Evolutionary conservation across 1,140 invertebrate species (phyloP), one percentile per base, ranked within the genome.

Genomic region (Polypedilum vanderplanki): DNA sequence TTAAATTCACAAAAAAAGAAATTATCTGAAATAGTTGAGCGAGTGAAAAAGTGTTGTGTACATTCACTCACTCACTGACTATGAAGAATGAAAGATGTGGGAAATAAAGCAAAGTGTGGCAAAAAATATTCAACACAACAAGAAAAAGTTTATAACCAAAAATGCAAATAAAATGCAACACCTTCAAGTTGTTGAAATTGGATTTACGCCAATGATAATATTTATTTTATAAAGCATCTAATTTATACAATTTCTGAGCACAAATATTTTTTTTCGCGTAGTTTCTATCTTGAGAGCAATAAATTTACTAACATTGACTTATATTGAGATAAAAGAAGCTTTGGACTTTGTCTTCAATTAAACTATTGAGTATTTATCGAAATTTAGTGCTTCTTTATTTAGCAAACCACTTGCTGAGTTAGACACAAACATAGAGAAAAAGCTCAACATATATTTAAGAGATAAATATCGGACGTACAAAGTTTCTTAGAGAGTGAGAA

Each of bases 141-240:
- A 57, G 8, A 70, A 22, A 70, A 70, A 70, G n/a, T 70, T 70
- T 70, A 20, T 70, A 70, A 70, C 65, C 65, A 70, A 70, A 70
- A 70, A 70, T 70, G 65, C 65, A 70, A 70, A 70, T 70, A 70
- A 70, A 70, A 70, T 70, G 65, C 65, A 70, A 70, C 65, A 70
- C 65, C 65, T 70, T 57, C 46, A 57, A 70, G 65, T 70, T 70
- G 65, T 70, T 70, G 65, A 70, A 70, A 70, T 70, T 70, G 65
- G 65, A 70, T 70, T 70, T 70, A 18, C 17, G 65, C 65, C 65
- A 70, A 70, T 22, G 65, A 70, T 70, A 70, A 70, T 70, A 70
- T 70, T 70, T 70, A 70, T 70, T 70, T 1, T 70, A 70, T n/a
- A 70, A 57, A 70, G 65, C 18, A 70, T 18, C 17, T 18, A 70